Evolutionary conservation across 1,140 invertebrate genomes (phyloP), one percentile per base, ranked within the genome.

Genomic region (Zaprionus taronus): DNA sequence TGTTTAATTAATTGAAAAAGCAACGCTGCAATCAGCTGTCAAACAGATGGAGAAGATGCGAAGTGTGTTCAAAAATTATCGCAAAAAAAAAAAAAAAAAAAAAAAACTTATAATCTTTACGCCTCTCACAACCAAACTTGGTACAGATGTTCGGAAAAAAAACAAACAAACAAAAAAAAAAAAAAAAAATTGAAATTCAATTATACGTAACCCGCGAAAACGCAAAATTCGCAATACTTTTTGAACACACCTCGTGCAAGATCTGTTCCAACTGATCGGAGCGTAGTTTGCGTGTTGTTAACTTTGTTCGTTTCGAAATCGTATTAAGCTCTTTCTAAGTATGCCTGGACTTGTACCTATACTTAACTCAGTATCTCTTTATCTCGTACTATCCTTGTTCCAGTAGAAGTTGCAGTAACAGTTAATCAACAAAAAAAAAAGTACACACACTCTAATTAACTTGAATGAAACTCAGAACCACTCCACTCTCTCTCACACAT

Each of bases 391-490:
- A 60, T 85, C 61, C 78, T 64, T 85, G 76, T 85, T 86, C 60
- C 53, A 78, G 83, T 87, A 87, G 83, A 87, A 87, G 60, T 87
- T 89, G 83, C 77, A 87, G 83, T 87, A 78, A 72, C 24, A 82
- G 72, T 72, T 74, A 81, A 85, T 22, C 58, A 61, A 77, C 58
- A 61, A 77, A 17, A 28, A 71, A 3, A 53, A 38, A 56, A 83
- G 31, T 58, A 66, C 22, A 76, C 77, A 75, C 70, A 57, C 55
- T 68, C 41, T 34, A 51, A 69, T 58, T n/a, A 62, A 67, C 57
- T 61, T 70, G 38, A 69, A 81, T 74, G 65, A 80, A 64, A 74
- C 60, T 67, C 70, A 63, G 56, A 70, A 64, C 75, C 71, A 79
- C 66, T 56, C 20, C 22, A 51, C 47, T 17, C 17, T 67, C 63